Conservation (phyloP, 2,888 invertebrate genomes). For the Nomada ferruginata region DNA sequence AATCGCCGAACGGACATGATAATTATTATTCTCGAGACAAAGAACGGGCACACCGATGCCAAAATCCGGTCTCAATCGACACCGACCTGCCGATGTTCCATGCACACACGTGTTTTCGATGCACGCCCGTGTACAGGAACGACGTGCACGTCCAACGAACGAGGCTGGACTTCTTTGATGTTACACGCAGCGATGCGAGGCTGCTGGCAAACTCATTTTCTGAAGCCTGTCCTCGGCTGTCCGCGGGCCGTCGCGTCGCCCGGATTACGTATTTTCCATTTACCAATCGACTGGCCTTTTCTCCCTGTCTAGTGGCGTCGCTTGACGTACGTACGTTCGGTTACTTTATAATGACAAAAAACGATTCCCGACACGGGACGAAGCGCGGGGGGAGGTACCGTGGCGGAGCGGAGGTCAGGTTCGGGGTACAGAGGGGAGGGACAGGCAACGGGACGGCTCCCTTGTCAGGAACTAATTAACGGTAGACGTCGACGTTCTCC, state of each 20-base stretch:
- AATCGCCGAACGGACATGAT: slow-evolving; percentile 76
- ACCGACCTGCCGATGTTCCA: slow-evolving; percentile 21
- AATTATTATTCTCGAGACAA: slow-evolving; percentile 77
- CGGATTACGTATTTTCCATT: slow-evolving; percentile 75
- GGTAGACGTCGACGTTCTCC: slow-evolving; percentile 67
- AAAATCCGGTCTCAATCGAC: slow-evolving; percentile 68
- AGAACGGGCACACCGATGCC: slow-evolving; percentile 71
- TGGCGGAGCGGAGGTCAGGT: not conserved
- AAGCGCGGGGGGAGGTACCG: not conserved
- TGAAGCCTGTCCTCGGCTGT: slow-evolving; percentile 73
- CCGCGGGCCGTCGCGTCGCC: slow-evolving; percentile 71
- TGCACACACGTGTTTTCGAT: not conserved
- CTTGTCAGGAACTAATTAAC: slow-evolving; percentile 75
- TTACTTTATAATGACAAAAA: slow-evolving; percentile 71
- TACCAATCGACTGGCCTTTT: slow-evolving; percentile 70
- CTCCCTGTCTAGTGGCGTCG: slow-evolving; percentile 67
- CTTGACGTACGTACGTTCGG: slow-evolving; percentile 71
- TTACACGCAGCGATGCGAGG: slow-evolving; percentile 61
- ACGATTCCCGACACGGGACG: slow-evolving; percentile 57
- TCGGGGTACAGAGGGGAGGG: not conserved
- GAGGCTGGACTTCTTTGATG: slow-evolving; percentile 68
- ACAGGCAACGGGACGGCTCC: slow-evolving; percentile 29
- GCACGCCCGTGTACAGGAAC: slow-evolving; percentile 6
- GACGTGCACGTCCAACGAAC: slow-evolving; percentile 30
- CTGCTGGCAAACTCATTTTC: slow-evolving; percentile 73